Evolutionary conservation across 2,797 vertebrate genomes (phyloP), one percentile per base, ranked within the genome.

Genomic region (Apodemus agrarius): DNA sequence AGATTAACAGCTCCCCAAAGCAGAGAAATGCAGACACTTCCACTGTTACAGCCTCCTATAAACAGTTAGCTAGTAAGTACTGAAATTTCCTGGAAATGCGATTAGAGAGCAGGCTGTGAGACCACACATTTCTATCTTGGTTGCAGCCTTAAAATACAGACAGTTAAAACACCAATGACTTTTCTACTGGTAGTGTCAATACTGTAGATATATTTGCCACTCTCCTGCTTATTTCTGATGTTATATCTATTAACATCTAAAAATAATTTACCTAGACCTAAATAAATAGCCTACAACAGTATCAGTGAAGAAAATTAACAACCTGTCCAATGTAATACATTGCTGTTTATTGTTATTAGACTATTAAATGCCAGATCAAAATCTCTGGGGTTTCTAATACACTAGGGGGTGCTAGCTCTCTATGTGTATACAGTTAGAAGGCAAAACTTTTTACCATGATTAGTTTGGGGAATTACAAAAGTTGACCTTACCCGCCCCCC

Each of bases 331-430:
- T 93, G 82, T 89, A 87, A 88, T 1, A 67, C 1, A 37, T 80
- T 88, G 78, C 49, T 90, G 69, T 37, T 97, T 98, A 76, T 97
- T 96, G 87, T 94, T 94, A 98, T 97, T 97, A 98, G 94, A 97
- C 91, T 97, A 98, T 98, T 98, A 98, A 98, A 98, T 90, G 82
- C 37, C 91, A 86, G 89, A 98, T 98, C 96, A 98, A 98, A 86
- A 97, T 96, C 97, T 98, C 98, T 95, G 96, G 97, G 94, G 91
- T 95, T 98, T 98, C 98, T 98, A 98, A 98, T 98, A 98, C 98
- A 98, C 98, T 99, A 99, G 98, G 96, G 98, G 98, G 98, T 98
- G 98, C 98, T 98, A 98, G 95, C 98, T 98, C 98, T 96, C 98
- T 98, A 98, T 93, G 98, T 96, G 96, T 88, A 79, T 95, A 97